Percentiles rank a stretch among this genome's conserved stretches.
Conservation (phyloP, 2,113 vertebrate genomes). For the Podocnemis expansa region DNA sequence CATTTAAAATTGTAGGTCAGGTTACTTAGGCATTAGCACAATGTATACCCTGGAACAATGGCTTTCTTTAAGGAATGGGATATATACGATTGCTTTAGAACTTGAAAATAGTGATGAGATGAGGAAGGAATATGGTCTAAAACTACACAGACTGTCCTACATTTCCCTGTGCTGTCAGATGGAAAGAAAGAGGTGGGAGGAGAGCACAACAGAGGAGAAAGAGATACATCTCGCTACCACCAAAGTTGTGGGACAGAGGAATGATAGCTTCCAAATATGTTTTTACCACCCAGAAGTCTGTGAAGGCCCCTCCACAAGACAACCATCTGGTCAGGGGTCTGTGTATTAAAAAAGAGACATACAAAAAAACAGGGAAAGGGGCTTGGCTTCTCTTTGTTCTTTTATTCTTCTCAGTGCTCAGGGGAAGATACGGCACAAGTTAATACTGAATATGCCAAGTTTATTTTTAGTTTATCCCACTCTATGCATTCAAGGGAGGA, state of each 20-base stretch:
- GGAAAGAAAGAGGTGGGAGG: background rate
- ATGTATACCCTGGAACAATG: background rate
- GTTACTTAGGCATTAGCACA: background rate
- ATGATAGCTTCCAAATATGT: background rate
- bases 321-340: background rate
- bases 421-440: background rate
- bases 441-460: background rate
- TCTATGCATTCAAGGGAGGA: background rate
- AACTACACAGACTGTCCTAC: accelerated
- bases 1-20: accelerated
- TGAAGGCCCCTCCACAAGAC: background rate
- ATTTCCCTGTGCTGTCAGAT: background rate
- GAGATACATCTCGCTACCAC: background rate
- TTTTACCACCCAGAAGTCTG: background rate
- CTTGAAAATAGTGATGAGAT: background rate
- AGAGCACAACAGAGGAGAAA: background rate
- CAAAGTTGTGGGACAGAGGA: background rate
- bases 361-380: too few species aligned
- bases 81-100: background rate
- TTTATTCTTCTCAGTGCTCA: background rate
- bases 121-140: background rate
- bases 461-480: background rate
- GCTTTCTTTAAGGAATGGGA: background rate
- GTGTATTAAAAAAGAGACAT: background rate
- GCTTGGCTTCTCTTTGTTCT: background rate